Conservation (phyloP, 1,140 invertebrate genomes). For the Camponotus vicinus region DNA sequence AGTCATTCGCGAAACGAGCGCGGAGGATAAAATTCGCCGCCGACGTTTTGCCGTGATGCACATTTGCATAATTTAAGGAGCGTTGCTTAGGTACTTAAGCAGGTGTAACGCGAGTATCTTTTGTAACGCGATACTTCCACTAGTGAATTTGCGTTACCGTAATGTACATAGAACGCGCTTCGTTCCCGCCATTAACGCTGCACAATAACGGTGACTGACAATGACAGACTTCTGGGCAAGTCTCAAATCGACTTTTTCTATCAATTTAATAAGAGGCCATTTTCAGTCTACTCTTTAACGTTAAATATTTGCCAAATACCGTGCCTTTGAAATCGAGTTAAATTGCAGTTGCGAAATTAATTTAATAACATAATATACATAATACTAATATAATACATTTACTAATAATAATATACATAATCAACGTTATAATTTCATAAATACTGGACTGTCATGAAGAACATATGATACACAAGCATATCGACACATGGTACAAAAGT, state of each 20-base stretch:
- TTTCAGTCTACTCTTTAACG: not conserved
- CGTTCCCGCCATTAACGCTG: constrained; percentile 26
- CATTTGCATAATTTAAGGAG: constrained; percentile 61
- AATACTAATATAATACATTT: too few relatives aligned
- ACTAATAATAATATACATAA: too few relatives aligned
- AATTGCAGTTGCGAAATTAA: constrained; percentile 1
- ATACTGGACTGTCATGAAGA: constrained; percentile 10
- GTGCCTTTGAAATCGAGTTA: not conserved
- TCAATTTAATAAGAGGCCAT: not conserved
- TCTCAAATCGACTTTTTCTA: not conserved
- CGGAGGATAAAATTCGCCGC: constrained; percentile 50
- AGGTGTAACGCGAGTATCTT: constrained; percentile 60
- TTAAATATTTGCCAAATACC: not conserved
- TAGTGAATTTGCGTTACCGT: constrained; percentile 47
- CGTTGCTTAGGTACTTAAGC: constrained; percentile 56
- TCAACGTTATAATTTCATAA: not conserved
- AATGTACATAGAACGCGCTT: not conserved
- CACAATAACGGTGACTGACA: not conserved
- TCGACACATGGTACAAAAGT: not conserved
- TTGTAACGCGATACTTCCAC: constrained; percentile 54
- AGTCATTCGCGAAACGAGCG: constrained; percentile 16
- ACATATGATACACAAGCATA: not conserved
- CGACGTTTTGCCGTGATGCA: constrained; percentile 46
- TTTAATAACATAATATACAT: not conserved
- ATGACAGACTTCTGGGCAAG: not conserved